Conservation (phyloP, 2,113 vertebrate genomes). For the Circaetus cinerascens region DNA sequence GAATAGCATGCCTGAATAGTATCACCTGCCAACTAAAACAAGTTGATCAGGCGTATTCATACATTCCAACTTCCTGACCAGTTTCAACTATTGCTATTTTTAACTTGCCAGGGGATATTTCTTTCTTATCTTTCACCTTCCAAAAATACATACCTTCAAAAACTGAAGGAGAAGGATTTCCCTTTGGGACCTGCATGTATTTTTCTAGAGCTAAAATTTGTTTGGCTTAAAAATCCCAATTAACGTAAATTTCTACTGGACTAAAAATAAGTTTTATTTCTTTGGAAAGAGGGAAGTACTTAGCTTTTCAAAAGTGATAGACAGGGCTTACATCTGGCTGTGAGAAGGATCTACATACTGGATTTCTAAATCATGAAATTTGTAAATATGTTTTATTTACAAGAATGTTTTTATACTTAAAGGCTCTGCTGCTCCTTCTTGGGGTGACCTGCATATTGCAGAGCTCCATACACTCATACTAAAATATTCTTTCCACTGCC, state of each 20-base stretch:
- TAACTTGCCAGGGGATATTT: not conserved
- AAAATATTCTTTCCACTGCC: not conserved
- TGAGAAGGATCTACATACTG: not conserved
- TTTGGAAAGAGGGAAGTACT: not conserved
- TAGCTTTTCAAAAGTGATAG: not conserved
- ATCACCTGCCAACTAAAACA: not conserved
- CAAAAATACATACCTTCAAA: not conserved
- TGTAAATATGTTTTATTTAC: not conserved
- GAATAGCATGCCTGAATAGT: not conserved
- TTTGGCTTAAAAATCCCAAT: not conserved
- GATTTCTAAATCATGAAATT: not conserved
- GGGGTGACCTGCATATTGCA: not conserved
- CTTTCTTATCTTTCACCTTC: not conserved
- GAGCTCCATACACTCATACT: not conserved
- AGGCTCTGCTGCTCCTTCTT: not conserved
- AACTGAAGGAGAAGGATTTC: not conserved
- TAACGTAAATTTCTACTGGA: not conserved
- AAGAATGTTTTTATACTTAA: not conserved
- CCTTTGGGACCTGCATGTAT: not conserved
- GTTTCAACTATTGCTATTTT: constrained; percentile 8
- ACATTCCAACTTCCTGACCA: not conserved
- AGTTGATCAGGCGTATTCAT: not conserved
- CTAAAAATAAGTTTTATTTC: not conserved
- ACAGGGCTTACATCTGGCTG: not conserved
- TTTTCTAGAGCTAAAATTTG: not conserved